Base-by-base conservation (phyloP, 2,113 vertebrate species). In the Aldabrachelys gigantea region DNA sequence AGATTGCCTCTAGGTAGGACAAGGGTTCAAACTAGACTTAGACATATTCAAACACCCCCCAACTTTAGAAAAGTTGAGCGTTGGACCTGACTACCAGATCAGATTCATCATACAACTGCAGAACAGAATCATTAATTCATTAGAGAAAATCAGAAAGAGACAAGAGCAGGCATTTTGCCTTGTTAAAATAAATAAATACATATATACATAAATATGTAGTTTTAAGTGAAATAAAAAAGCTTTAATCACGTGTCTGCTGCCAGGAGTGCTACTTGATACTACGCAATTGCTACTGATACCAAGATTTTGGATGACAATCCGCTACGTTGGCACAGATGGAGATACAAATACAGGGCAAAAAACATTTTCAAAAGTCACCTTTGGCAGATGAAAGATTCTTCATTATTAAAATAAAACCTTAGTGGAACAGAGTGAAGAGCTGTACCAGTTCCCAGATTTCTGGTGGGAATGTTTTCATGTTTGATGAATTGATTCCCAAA, bases 321-420 rank as follows among this genome's bases (percentile, higher is more conserved):
- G 90, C 90, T 91, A 2, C 62, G 80, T 95, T 97, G 93, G 94
- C 95, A 91, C 5, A 35, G 56, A 79, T 87, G 54, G 80, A 78
- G 84, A 88, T 92, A 91, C 87, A 95, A 97, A 88, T 85, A 94
- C 59, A 87, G 85, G 80, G 92, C 47, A n/a, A 56, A 82, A 62
- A 50, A 38, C 4, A 9, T 47, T 87, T 17, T 9, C 92, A 95
- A 94, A 96, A 94, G 92, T 81, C 82, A 95, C 59, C 59, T 96
- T 97, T 97, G 96, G 95, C 95, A 94, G 82, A 75, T 76, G 82
- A 81, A 88, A 97, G 94, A 44, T 96, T 95, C 89, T 8, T 82
- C 3, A 5, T 3, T 84, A 82, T 97, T 97, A 94, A 98, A 97
- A 95, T 92, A 94, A 98, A 98, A 89, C 86, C 72, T 93, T 97